These are phyloP conservation scores for Pelagia noctiluca DNA, from an alignment of 30 jellyfish, hydroid and myxozoan species.

Conservation along the genomic window DNA sequence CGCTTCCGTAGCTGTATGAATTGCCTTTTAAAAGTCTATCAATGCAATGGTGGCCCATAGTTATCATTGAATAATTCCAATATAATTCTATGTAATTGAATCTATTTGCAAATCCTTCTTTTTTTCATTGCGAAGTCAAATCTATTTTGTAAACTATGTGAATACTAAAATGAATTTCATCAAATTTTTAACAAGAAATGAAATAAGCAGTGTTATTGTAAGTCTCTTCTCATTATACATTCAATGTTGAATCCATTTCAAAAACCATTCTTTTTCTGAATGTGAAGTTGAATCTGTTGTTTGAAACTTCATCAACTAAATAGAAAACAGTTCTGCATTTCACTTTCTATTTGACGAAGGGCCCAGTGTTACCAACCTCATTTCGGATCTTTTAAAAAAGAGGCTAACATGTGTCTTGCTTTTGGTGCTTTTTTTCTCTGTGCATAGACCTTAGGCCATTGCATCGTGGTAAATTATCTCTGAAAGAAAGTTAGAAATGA, in stretches of 20 bases:
- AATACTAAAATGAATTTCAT: neutral
- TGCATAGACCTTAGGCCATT: neutral
- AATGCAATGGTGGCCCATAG: constrained; percentile 2
- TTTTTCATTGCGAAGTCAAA: neutral
- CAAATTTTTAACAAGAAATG: neutral
- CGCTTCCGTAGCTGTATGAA: too few species aligned
- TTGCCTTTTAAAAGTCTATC: too few species aligned
- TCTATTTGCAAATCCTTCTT: too few species aligned
- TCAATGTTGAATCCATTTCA: neutral
- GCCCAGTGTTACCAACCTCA: neutral
- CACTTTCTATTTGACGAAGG: too few species aligned
- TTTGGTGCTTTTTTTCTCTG: too few species aligned
- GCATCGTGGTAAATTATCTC: neutral
- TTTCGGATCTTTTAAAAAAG: neutral
- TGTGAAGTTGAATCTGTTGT: neutral
- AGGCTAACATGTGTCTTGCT: neutral
- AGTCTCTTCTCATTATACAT: neutral
- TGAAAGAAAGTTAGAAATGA: neutral
- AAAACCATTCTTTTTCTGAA: neutral
- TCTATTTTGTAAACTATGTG: neutral
- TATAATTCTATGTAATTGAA: too few species aligned
- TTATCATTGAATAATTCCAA: neutral
- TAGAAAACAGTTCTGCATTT: too few species aligned
- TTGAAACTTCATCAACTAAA: too few species aligned
- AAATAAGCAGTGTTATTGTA: neutral